phyloP scores from a whole-genome alignment of 2,113 vertebrate genomes.

The Oostethus manadensis region DNA sequence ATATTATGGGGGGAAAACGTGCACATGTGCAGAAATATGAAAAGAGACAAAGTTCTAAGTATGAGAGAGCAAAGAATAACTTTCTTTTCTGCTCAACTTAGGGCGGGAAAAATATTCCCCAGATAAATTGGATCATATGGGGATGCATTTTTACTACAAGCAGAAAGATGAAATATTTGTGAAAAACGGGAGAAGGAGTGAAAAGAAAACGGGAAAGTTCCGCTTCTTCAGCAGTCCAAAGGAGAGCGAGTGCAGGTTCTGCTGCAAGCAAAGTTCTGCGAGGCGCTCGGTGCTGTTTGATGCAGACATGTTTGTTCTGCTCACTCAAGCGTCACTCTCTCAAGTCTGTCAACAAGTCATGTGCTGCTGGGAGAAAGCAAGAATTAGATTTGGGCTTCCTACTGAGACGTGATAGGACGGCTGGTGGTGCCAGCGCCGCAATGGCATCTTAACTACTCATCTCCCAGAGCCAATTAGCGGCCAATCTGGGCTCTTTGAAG shows the following conservation, averaged over 20 bases:
- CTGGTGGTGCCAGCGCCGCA: constrained; percentile 54
- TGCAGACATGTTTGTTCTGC: constrained; percentile 35
- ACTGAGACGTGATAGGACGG: constrained; percentile 34
- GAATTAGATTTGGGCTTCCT: constrained; percentile 24
- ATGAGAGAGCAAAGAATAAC: no score
- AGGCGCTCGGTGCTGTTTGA: constrained; percentile 51
- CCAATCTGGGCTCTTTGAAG: constrained; percentile 64
- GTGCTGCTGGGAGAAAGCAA: neutral
- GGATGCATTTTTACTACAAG: no score
- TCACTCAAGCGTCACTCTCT: constrained; percentile 2
- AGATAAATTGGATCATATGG: no score
- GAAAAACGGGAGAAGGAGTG: no score
- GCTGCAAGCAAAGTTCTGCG: no score
- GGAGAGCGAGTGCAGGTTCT: constrained; percentile 24
- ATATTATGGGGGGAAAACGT: no score
- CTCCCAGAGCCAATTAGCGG: constrained; percentile 53
- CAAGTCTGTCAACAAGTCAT: neutral
- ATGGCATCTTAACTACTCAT: constrained; percentile 65
- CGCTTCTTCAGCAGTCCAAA: no score
- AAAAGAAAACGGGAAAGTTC: no score
- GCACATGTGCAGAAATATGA: no score
- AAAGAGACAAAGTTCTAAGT: no score
- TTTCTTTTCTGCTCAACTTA: no score
- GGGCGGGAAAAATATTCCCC: no score
- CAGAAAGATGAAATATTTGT: neutral